A percentile compares a stretch with the other conserved stretches of the same genome.
These are phyloP conservation scores for Lacerta viridis DNA, from an alignment of 2,797 vertebrate genomes.

Conservation along the genomic window DNA sequence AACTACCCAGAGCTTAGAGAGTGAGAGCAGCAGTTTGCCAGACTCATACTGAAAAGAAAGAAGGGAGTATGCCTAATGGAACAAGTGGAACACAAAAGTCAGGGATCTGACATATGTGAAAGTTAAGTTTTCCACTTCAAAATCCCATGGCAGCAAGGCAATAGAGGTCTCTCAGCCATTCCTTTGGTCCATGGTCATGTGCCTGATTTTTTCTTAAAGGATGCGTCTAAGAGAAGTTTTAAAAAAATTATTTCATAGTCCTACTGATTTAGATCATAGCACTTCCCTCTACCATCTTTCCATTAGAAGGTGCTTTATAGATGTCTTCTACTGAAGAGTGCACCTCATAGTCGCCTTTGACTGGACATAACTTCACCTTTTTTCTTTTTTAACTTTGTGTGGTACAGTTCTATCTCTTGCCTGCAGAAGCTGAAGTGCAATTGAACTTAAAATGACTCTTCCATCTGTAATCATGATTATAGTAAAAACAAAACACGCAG, in stretches of 20 bases:
- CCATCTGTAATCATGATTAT: neutral
- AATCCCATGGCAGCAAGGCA: too few relatives aligned
- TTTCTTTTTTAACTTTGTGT: neutral
- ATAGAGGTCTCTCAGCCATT: too few relatives aligned
- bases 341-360: too few relatives aligned
- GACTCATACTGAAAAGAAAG: too few relatives aligned
- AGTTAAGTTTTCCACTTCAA: too few relatives aligned
- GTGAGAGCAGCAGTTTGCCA: too few relatives aligned
- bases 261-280: neutral
- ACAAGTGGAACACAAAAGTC: too few relatives aligned
- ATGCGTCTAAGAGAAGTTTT: neutral
- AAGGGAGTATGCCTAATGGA: too few relatives aligned
- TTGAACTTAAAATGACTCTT: neutral
- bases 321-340: neutral
- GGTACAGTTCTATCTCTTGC: neutral
- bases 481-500: neutral
- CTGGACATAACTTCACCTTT: too few relatives aligned
- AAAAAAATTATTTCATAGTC: neutral
- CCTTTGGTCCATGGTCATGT: too few relatives aligned
- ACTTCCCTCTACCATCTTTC: neutral
- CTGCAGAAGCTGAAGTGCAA: neutral
- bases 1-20: too few relatives aligned
- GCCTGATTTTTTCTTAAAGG: neutral
- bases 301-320: neutral
- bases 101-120: too few relatives aligned